These are phyloP conservation scores for Xiphophorus maculatus DNA, from an alignment of 2,113 vertebrate species.

Conservation along the genomic window DNA sequence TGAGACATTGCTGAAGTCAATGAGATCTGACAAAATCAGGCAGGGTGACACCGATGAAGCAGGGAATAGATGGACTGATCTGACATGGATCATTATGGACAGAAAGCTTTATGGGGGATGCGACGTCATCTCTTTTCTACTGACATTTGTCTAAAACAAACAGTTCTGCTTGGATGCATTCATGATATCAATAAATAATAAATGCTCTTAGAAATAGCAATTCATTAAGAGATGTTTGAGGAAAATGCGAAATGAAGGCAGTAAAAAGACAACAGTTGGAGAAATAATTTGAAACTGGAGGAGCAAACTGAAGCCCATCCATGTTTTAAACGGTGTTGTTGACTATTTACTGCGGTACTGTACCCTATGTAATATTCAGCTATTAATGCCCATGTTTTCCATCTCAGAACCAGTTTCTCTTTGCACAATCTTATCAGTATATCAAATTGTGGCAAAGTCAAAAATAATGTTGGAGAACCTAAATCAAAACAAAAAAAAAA, in stretches of 20 bases:
- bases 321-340: not conserved
- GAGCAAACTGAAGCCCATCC: too few relatives aligned
- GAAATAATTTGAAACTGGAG: not conserved
- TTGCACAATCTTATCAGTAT: not conserved
- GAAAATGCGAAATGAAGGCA: not conserved
- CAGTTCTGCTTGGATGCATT: slow-evolving; percentile 1
- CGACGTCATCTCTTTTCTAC: slow-evolving; percentile 11
- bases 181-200: not conserved
- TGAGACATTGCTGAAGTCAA: not conserved
- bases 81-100: slow-evolving; percentile 47
- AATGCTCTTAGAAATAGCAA: not conserved
- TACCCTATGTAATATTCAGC: too few relatives aligned
- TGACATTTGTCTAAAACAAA: slow-evolving; percentile 24
- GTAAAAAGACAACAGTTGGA: not conserved
- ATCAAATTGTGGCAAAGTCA: not conserved
- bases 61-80: slow-evolving; percentile 50
- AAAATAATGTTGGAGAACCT: too few relatives aligned
- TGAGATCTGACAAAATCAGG: slow-evolving; percentile 22
- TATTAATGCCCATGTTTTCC: not conserved
- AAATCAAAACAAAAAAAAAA: too few relatives aligned
- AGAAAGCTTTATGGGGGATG: slow-evolving; percentile 2
- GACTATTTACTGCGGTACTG: too few relatives aligned
- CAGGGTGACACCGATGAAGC: slow-evolving; percentile 42
- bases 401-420: not conserved
- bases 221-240: not conserved